Base-by-base conservation (phyloP, 2,797 vertebrate species). In the Dryobates pubescens region DNA sequence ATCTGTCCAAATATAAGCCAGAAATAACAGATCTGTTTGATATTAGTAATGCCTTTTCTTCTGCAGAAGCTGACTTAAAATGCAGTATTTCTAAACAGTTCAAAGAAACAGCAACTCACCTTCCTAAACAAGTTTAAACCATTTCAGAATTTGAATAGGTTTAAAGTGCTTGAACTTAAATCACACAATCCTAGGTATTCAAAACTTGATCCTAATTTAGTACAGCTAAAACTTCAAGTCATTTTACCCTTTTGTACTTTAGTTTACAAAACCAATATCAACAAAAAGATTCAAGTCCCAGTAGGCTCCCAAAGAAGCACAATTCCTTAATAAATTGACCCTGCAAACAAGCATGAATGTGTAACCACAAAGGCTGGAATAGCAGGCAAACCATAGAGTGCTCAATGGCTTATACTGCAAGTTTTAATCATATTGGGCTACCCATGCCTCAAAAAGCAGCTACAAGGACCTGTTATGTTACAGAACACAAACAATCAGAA, bases 251-350 rank as follows among this genome's bases (percentile, higher is more conserved):
- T 73, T 70, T n/a, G 5, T 38, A 17, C 77, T 85, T 74, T 26
- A 78, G 32, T 47, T 90, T 64, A 76, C 30, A 80, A 88, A 86
- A 68, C 17, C n/a, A 79, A 38, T 1, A 12, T 57, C 67, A 80
- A 76, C 38, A 70, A 87, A 76, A 73, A 92, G 79, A 85, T 56
- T 17, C 13, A 63, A 71, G 29, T 86, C 76, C 14, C 29, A 13
- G 30, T 26, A 86, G 53, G 15, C 36, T 82, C 68, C 3, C 29
- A 53, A 84, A 91, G 16, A 89, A 91, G 67, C 24, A 27, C 20
- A 56, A 57, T 62, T 91, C 61, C 45, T 91, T 90, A 77, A 64
- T 76, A 92, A 91, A 70, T 27, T 82, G 68, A 83, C 61, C n/a
- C 49, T 69, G 34, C 47, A 84, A 71, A 61, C 93, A 87, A 88